A percentile compares a stretch with the other conserved stretches of the same genome.
Evolutionary conservation across 2,113 vertebrate genomes (phyloP).

Genomic region (Kryptolebias marmoratus): DNA sequence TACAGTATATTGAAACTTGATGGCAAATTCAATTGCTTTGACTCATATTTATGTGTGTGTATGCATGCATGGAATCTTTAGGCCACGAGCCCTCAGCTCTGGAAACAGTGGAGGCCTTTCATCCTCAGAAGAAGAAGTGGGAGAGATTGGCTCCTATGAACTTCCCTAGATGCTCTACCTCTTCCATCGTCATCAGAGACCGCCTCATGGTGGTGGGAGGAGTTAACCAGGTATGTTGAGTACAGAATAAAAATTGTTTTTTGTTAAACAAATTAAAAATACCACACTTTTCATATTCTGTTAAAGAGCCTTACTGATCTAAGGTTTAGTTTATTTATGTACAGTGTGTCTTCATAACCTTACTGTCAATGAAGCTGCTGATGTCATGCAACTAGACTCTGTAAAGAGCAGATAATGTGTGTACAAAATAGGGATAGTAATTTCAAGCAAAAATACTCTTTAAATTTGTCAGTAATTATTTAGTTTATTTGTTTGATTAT

Average conservation of each 20-base stretch:
- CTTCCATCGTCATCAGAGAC: slow-evolving; percentile 88
- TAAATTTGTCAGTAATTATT: no score
- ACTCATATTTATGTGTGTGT: background rate
- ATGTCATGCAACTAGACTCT: no score
- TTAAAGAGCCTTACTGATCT: no score
- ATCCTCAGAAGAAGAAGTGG: slow-evolving; percentile 93
- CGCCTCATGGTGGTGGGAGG: slow-evolving; percentile 94
- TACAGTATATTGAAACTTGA: background rate
- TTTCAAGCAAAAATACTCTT: no score
- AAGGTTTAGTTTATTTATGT: no score
- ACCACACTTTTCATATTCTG: no score
- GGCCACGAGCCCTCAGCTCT: slow-evolving; percentile 93
- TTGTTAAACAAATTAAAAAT: no score
- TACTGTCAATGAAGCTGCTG: no score
- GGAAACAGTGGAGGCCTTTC: slow-evolving; percentile 91
- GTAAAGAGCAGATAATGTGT: no score
- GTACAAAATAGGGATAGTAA: no score
- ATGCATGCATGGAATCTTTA: slow-evolving; percentile 48
- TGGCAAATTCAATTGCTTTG: background rate
- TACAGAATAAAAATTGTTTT: background rate
- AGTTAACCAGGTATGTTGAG: slow-evolving; percentile 82
- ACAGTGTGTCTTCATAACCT: no score
- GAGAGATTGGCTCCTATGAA: slow-evolving; percentile 90
- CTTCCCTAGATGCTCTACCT: slow-evolving; percentile 92
- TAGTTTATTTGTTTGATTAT: no score